Percentiles rank a stretch among this genome's conserved stretches.
Evolutionary conservation across 2,797 vertebrate genomes (phyloP).

Genomic region (Spondyliosoma cantharus): DNA sequence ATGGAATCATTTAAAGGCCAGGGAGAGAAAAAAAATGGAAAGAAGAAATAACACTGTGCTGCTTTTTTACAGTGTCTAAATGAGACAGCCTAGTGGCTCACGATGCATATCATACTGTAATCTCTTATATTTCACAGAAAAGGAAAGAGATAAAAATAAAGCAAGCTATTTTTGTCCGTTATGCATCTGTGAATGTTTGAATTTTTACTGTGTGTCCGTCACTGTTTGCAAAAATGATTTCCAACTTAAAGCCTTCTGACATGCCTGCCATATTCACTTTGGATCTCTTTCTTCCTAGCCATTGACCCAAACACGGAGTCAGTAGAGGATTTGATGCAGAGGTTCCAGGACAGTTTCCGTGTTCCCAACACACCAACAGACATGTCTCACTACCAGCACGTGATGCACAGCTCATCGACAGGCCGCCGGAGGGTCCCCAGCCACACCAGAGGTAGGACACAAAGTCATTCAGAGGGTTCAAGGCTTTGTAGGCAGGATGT

Average conservation of each 20-base stretch:
- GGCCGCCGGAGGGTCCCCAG: conserved; percentile 89
- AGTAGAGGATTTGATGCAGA: conserved; percentile 96
- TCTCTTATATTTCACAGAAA: conserved; percentile 27
- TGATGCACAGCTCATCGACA: conserved; percentile 87
- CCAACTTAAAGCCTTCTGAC: conserved; percentile 42
- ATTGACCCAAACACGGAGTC: conserved; percentile 91
- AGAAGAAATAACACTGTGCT: conserved; percentile 29
- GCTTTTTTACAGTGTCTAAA: conserved; percentile 46
- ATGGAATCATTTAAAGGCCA: conserved; percentile 73
- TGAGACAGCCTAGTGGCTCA: conserved; percentile 33
- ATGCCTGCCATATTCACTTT: conserved; percentile 56
- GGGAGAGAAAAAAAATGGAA: conserved; percentile 38
- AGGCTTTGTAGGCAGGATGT: neutral
- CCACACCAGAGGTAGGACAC: conserved; percentile 88
- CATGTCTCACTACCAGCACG: conserved; percentile 92
- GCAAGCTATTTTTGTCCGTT: conserved; percentile 14
- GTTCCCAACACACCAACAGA: conserved; percentile 91
- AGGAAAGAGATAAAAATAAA: conserved; percentile 9
- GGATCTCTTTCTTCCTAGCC: conserved; percentile 77
- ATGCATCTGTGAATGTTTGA: conserved; percentile 12
- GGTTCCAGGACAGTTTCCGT: conserved; percentile 97
- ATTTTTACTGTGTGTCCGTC: conserved; percentile 27
- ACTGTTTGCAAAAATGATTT: conserved; percentile 17
- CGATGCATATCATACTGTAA: conserved; percentile 42
- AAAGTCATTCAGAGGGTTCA: neutral